Evolutionary conservation across 2,113 vertebrate genomes (phyloP).

Genomic region (Atherinomorus stipes): DNA sequence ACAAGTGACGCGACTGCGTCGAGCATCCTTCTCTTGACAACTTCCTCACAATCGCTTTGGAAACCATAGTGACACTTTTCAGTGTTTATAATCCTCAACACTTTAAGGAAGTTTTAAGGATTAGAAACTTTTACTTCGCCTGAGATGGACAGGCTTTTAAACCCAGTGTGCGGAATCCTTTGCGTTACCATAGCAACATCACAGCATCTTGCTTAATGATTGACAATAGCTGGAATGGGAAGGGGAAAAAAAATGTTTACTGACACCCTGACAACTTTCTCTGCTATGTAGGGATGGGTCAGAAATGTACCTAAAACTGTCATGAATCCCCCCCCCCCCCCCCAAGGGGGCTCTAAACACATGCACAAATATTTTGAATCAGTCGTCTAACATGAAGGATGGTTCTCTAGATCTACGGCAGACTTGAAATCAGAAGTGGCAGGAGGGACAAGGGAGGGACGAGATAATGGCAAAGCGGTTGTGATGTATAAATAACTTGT

Average conservation of each 20-base stretch:
- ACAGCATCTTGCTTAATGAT: constrained; percentile 41
- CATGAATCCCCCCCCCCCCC: neutral
- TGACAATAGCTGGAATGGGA: neutral
- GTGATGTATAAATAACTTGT: constrained; percentile 68
- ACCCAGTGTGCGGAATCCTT: constrained; percentile 56
- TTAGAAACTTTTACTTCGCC: constrained; percentile 70
- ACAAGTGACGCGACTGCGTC: constrained; percentile 22
- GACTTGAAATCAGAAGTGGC: constrained; percentile 42
- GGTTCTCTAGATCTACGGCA: constrained; percentile 13
- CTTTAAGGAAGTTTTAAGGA: constrained; percentile 46
- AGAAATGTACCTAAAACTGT: constrained; percentile 10
- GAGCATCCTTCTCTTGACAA: constrained; percentile 28
- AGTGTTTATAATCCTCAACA: constrained; percentile 34
- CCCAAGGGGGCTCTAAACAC: neutral
- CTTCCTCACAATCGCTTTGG: constrained; percentile 34
- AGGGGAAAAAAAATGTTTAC: constrained; percentile 20
- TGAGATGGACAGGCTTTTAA: constrained; percentile 45
- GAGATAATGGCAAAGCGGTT: constrained; percentile 64
- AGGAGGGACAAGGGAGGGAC: constrained; percentile 28
- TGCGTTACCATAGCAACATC: constrained; percentile 70
- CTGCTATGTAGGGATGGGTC: constrained; percentile 1
- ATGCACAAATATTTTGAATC: constrained; percentile 7
- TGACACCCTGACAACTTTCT: constrained; percentile 43
- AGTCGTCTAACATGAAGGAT: constrained; percentile 12
- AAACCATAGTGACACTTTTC: constrained; percentile 55